Conservation (phyloP, 2,888 invertebrate species). For the Catocala nupta region DNA sequence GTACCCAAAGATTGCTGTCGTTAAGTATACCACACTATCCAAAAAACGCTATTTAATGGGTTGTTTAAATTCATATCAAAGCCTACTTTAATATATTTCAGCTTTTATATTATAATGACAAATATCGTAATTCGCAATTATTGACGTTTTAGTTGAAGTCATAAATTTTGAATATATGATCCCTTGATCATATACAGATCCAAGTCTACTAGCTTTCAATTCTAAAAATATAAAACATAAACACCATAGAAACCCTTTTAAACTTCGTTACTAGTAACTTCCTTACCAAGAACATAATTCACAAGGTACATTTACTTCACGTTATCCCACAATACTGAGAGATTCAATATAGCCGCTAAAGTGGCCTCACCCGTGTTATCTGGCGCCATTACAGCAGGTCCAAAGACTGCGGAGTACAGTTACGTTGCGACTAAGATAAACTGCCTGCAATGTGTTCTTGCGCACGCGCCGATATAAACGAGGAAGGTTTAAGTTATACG, state of each 20-base stretch:
- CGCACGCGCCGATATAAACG: conserved; percentile 54
- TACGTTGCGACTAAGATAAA: conserved; percentile 63
- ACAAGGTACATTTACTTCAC: conserved; percentile 20
- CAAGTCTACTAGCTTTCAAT: too few relatives aligned
- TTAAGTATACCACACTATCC: too few relatives aligned
- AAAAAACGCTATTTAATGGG: too few relatives aligned
- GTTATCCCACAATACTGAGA: conserved; percentile 19
- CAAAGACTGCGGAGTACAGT: conserved; percentile 48
- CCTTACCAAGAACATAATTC: conserved; percentile 11
- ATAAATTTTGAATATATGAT: too few relatives aligned
- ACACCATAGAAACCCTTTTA: background rate
- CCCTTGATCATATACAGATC: too few relatives aligned
- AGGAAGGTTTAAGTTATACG: conserved; percentile 10
- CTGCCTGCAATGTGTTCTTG: conserved; percentile 50
- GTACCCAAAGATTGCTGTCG: too few relatives aligned
- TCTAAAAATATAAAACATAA: too few relatives aligned
- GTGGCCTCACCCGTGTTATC: conserved; percentile 38
- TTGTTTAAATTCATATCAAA: too few relatives aligned
- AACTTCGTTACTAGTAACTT: background rate
- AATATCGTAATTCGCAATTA: too few relatives aligned
- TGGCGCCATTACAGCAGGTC: conserved; percentile 56
- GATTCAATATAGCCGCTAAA: conserved; percentile 42
- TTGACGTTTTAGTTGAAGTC: too few relatives aligned
- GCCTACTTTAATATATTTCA: too few relatives aligned
- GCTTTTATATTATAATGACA: too few relatives aligned